These are phyloP conservation scores for Tanytarsus gracilentus DNA, from an alignment of 2,888 invertebrate species.

Conservation along the genomic window DNA sequence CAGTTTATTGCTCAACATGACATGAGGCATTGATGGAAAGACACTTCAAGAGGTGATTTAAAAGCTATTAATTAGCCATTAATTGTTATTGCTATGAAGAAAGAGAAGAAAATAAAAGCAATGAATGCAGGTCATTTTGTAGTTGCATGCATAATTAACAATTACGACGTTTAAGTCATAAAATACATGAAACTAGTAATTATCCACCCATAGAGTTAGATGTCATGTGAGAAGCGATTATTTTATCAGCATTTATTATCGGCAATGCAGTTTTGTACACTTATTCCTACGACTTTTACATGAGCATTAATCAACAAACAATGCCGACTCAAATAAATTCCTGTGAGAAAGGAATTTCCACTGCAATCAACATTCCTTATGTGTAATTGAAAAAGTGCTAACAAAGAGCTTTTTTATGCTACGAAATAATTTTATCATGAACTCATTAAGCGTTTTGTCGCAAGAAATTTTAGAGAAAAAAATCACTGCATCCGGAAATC, in stretches of 20 bases:
- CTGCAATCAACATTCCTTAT: too few relatives aligned
- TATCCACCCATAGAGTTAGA: neutral
- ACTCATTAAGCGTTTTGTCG: neutral
- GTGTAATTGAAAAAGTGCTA: too few relatives aligned
- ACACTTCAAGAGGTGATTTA: neutral
- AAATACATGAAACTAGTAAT: neutral
- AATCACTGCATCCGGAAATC: too few relatives aligned
- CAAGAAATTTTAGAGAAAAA: too few relatives aligned
- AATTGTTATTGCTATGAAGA: neutral
- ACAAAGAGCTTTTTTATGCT: neutral
- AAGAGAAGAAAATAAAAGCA: neutral
- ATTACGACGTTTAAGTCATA: neutral
- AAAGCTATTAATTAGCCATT: slow-evolving; percentile 16
- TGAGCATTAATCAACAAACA: neutral
- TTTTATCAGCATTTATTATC: neutral
- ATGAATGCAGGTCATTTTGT: slow-evolving; percentile 1
- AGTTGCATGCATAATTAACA: slow-evolving; percentile 7
- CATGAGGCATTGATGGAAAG: too few relatives aligned
- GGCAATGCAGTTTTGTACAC: neutral
- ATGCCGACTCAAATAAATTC: slow-evolving; percentile 4
- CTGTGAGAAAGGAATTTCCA: too few relatives aligned
- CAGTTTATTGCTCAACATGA: too few relatives aligned
- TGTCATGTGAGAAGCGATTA: neutral
- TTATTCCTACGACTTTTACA: neutral
- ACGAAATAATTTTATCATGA: neutral